Conservation (phyloP, 2,113 vertebrate genomes). For the Neolamprologus caudopunctatus region DNA sequence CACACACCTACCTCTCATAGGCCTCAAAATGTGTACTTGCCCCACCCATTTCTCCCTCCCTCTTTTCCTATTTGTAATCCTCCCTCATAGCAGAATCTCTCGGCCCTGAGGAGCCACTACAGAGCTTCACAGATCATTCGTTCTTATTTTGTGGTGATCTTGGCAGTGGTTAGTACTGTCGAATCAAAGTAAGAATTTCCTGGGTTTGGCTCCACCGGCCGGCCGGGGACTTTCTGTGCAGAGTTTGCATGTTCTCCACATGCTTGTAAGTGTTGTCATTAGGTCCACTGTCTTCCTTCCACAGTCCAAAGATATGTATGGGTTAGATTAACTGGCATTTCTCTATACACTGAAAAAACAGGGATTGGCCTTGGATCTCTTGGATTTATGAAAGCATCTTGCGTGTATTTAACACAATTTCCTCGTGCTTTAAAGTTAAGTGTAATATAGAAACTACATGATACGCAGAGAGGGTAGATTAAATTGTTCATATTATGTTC, state of each 20-base stretch:
- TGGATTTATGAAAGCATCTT: rapidly evolving
- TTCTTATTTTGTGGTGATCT: background rate
- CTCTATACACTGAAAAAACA: background rate
- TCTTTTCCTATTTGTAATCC: background rate
- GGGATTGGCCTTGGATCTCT: background rate
- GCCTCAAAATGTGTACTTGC: background rate
- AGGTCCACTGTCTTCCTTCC: background rate
- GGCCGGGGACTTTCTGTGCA: background rate
- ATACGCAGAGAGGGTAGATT: rapidly evolving
- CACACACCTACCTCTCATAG: background rate
- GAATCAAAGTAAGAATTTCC: background rate
- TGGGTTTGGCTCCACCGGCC: rapidly evolving
- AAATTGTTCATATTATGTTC: background rate
- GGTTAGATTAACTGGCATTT: background rate
- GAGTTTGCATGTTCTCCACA: background rate
- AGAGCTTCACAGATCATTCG: background rate
- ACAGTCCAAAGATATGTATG: background rate
- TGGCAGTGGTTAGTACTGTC: background rate
- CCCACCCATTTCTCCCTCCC: background rate
- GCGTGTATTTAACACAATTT: background rate
- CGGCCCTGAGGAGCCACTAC: rapidly evolving
- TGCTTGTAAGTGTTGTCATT: background rate
- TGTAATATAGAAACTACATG: background rate
- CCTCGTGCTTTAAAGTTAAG: background rate
- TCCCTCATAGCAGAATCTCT: background rate